Base-by-base conservation (phyloP, 2,888 invertebrate genomes). In the Agrotis exclamationis region DNA sequence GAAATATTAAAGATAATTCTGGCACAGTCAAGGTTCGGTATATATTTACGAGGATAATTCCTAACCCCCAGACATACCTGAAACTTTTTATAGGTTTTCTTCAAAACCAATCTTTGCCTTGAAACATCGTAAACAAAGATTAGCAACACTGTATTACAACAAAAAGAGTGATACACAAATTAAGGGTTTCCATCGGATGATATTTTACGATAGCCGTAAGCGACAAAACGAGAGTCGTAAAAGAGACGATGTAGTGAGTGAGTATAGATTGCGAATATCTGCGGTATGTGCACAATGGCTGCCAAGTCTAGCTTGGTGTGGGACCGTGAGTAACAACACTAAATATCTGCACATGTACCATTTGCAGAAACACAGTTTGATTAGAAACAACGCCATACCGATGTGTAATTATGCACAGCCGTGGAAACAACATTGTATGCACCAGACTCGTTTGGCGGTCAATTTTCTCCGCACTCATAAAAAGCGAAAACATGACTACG, bases 91-190 rank as follows among this genome's bases (percentile, higher is more conserved):
- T 67, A 76, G 60, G 79, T 80, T 85, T 83, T 79, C 70, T 76
- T 51, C 77, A 86, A 85, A 85, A 85, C 82, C 76, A 86, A 86
- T 82, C 80, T 82, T 82, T 84, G 85, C 86, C 82, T 85, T 70
- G 82, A 71, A 86, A 92, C 92, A 91, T 88, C 93, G 92, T 93
- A 90, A 84, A 83, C 85, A 74, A 82, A 91, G 89, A 92, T 94
- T 93, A 92, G 88, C 91, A 91, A 95, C 94, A 91, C 86, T 93
- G 94, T 94, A 86, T 83, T 72, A 78, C 87, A 91, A 93, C 93
- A 93, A 93, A 93, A 93, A 91, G 89, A 91, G 92, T 94, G 93
- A 94, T 94, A 93, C 91, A 93, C 93, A 94, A 95, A 95, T 95
- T 95, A 94, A 95, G 92, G 93, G 94, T 95, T 94, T 92, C 91